Percentiles rank a stretch among this genome's conserved stretches.
phyloP scores from a whole-genome alignment of 2,888 invertebrate genomes.

The Leptopilina myrica region DNA sequence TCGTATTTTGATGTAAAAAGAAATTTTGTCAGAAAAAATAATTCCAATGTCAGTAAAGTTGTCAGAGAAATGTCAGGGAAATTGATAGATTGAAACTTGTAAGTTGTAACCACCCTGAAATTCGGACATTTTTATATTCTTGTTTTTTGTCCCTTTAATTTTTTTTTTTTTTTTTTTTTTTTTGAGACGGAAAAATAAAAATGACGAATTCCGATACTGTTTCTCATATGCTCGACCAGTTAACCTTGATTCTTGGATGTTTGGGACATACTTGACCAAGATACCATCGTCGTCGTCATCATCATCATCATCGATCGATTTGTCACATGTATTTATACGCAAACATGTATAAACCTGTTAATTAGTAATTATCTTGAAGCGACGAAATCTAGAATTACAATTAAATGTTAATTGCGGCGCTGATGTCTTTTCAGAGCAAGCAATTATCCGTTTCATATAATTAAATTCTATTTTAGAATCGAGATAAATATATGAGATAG shows the following conservation, averaged over 20 bases:
- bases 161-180: no score
- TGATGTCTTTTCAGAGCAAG: not conserved
- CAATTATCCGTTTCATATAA: not conserved
- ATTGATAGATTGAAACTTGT: no score
- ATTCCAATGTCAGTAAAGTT: no score
- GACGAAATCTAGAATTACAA: constrained; percentile 22
- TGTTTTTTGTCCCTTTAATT: not conserved
- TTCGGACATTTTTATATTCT: not conserved
- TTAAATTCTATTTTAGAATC: constrained; percentile 4
- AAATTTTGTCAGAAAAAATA: no score
- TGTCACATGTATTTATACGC: not conserved
- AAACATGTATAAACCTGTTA: no score
- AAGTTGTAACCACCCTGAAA: not conserved
- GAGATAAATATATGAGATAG: not conserved
- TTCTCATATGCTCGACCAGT: not conserved
- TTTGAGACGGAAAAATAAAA: not conserved
- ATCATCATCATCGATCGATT: constrained; percentile 6
- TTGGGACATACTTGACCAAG: constrained; percentile 4
- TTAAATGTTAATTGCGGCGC: constrained; percentile 23
- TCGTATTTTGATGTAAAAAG: no score
- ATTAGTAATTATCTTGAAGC: constrained; percentile 4
- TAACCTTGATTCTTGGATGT: constrained; percentile 13
- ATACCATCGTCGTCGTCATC: not conserved
- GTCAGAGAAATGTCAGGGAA: no score
- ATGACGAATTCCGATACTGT: not conserved